Conservation (phyloP, 2,797 vertebrate genomes). For the Salmo trutta region DNA sequence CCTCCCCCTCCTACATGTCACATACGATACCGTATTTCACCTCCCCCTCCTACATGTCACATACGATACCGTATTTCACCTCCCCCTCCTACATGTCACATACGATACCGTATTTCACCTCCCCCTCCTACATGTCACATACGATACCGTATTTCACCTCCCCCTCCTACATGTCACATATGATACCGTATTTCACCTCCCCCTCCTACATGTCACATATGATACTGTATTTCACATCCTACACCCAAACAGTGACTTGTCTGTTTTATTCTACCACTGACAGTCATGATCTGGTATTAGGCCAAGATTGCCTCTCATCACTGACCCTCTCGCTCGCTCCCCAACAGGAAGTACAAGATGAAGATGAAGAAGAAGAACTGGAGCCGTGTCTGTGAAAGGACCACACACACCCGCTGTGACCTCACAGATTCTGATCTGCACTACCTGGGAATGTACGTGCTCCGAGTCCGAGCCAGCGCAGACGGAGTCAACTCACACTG, state of each 20-base stretch:
- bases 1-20: too few species aligned
- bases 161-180: too few species aligned
- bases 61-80: too few species aligned
- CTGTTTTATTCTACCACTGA: neutral
- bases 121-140: too few species aligned
- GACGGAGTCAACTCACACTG: constrained; percentile 44
- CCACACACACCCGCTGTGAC: constrained; percentile 54
- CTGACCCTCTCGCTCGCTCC: neutral
- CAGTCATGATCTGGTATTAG: neutral
- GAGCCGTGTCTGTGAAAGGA: constrained; percentile 28
- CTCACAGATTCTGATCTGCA: constrained; percentile 38
- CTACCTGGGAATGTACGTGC: constrained; percentile 47
- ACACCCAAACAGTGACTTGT: neutral
- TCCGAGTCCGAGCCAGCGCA: constrained; percentile 55
- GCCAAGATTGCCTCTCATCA: neutral
- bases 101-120: too few species aligned
- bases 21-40: too few species aligned
- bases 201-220: too few species aligned
- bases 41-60: too few species aligned
- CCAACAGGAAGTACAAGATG: constrained; percentile 44
- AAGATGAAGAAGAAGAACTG: constrained; percentile 9
- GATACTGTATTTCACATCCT: too few species aligned
- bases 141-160: too few species aligned
- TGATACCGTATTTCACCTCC: too few species aligned
- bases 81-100: too few species aligned